Percentiles rank a stretch among this genome's conserved stretches.
phyloP scores from a whole-genome alignment of 2,113 vertebrate genomes.

The Osmerus mordax region DNA sequence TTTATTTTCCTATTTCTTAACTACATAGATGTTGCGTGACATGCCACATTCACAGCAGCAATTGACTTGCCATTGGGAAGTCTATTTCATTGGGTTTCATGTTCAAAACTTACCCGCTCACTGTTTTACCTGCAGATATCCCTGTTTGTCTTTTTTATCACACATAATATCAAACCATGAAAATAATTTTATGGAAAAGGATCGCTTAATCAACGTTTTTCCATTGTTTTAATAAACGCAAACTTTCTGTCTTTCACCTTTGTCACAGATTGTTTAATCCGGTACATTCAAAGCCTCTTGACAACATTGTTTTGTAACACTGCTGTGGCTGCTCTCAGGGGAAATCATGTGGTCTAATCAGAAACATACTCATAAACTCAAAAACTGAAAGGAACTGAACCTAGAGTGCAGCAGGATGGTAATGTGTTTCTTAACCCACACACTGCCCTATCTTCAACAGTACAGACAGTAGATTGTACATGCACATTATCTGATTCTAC shows the following conservation, averaged over 20 bases:
- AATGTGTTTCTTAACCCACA: neutral
- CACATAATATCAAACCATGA: too few relatives aligned
- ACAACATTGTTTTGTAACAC: constrained; percentile 60
- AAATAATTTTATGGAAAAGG: too few relatives aligned
- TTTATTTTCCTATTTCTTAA: too few relatives aligned
- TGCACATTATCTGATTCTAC: too few relatives aligned
- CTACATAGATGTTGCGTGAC: too few relatives aligned
- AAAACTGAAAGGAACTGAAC: neutral
- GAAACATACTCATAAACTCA: constrained; percentile 59
- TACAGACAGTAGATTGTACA: neutral
- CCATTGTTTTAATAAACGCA: neutral
- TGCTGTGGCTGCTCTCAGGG: constrained; percentile 49
- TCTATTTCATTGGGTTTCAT: constrained; percentile 39
- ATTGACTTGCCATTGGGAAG: neutral
- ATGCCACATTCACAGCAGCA: constrained; percentile 39
- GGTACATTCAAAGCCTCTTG: constrained; percentile 56
- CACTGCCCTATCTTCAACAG: neutral
- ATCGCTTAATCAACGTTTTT: neutral
- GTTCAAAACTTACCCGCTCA: constrained; percentile 49
- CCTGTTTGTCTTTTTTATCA: too few relatives aligned
- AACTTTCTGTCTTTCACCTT: constrained; percentile 10
- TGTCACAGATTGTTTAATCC: constrained; percentile 34
- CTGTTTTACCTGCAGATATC: constrained; percentile 39
- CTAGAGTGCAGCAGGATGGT: neutral
- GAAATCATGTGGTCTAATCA: constrained; percentile 66